Percentiles rank a stretch among this genome's conserved stretches.
Conservation (phyloP, 1,140 invertebrate species). For the Drosophila kohkoa region DNA sequence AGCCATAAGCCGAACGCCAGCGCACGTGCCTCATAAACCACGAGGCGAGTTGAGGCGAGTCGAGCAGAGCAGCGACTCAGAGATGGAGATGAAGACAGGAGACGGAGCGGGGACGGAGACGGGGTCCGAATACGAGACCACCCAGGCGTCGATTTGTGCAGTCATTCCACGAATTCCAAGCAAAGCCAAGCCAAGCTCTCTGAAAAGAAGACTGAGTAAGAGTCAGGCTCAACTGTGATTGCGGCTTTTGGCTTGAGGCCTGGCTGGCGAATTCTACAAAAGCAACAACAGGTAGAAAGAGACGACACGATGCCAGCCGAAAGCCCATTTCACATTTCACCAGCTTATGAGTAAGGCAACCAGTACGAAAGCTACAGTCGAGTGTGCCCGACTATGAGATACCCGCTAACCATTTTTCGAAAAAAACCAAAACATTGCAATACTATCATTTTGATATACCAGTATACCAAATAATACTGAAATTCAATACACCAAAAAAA, state of each 20-base stretch:
- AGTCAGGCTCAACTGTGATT: constrained; percentile 42
- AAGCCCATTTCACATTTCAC: constrained; percentile 75
- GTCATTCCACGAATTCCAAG: constrained; percentile 79
- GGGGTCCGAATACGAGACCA: constrained; percentile 50
- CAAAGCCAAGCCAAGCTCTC: constrained; percentile 55
- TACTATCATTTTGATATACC: too few relatives aligned
- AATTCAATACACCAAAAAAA: too few relatives aligned
- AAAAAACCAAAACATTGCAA: too few relatives aligned
- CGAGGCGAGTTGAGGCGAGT: constrained; percentile 37
- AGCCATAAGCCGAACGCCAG: constrained; percentile 70
- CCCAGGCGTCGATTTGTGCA: constrained; percentile 78
- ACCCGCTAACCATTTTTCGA: too few relatives aligned
- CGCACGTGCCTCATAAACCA: constrained; percentile 81
- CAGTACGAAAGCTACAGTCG: too few relatives aligned
- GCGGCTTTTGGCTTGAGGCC: constrained; percentile 44
- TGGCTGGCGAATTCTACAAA: constrained; percentile 55
- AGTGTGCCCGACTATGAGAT: too few relatives aligned
- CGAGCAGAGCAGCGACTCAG: background rate
- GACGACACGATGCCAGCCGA: background rate
- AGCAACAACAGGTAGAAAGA: constrained; percentile 10
- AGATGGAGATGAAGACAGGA: background rate
- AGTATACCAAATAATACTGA: too few relatives aligned
- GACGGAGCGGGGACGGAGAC: background rate
- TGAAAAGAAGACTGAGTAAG: constrained; percentile 15
- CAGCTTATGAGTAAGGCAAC: constrained; percentile 55